Evolutionary conservation across 2,888 invertebrate genomes (phyloP).

Genomic region (Apoda limacodes): DNA sequence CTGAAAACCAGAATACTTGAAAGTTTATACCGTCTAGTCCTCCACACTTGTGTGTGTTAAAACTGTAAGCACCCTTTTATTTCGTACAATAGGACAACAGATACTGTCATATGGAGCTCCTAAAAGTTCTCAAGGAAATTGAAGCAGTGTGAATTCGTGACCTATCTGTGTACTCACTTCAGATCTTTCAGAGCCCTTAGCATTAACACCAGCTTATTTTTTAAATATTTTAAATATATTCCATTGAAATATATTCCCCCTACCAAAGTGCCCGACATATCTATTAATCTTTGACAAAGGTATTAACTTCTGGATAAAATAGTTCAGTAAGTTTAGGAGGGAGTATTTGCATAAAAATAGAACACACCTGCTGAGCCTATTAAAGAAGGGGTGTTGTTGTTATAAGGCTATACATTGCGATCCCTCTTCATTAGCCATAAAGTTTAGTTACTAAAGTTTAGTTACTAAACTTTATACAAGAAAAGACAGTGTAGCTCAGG

Average conservation of each 20-base stretch:
- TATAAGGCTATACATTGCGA: background rate
- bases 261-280: background rate
- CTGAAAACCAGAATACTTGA: constrained; percentile 3
- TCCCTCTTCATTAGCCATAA: constrained; percentile 5
- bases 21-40: constrained; percentile 5
- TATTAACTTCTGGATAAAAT: constrained; percentile 3
- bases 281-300: constrained; percentile 1
- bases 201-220: constrained; percentile 3
- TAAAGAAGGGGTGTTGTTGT: constrained; percentile 1
- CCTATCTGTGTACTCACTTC: constrained; percentile 1
- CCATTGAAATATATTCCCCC: constrained; percentile 1
- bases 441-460: no score
- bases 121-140: no score
- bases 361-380: constrained; percentile 4
- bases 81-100: background rate
- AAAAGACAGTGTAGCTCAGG: constrained; percentile 3
- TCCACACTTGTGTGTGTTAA: constrained; percentile 4
- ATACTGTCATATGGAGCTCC: background rate
- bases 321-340: constrained; percentile 4
- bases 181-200: constrained; percentile 3
- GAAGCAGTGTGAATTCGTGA: constrained; percentile 3
- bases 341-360: constrained; percentile 7
- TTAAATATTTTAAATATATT: background rate
- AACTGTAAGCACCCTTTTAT: background rate
- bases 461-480: constrained; percentile 1